Conservation (phyloP, 2,797 vertebrate genomes). For the Acrocephalus scirpaceus region DNA sequence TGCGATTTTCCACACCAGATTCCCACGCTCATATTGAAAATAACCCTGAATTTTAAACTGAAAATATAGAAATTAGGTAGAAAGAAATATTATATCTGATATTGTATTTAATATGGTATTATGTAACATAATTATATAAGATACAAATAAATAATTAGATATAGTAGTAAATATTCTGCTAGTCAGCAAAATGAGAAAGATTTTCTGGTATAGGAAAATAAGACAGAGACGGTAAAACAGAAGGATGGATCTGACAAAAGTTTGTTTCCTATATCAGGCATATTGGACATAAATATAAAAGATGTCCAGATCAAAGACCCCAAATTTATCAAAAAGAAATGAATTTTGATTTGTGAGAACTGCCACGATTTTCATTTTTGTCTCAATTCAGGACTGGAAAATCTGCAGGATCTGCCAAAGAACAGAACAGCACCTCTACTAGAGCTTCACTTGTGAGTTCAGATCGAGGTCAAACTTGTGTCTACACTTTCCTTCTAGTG, state of each 20-base stretch:
- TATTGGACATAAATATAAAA: neutral
- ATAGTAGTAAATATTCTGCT: neutral
- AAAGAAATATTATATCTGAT: neutral
- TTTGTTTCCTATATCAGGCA: neutral
- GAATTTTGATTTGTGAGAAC: neutral
- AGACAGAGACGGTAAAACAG: neutral
- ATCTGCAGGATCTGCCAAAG: neutral
- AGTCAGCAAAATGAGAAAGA: neutral
- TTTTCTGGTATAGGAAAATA: neutral
- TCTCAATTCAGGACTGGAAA: neutral
- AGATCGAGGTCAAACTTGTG: accelerated
- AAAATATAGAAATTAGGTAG: neutral
- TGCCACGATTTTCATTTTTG: neutral
- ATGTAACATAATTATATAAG: neutral
- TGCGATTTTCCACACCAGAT: conserved; percentile 11
- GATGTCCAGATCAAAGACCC: neutral
- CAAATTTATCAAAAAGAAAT: neutral
- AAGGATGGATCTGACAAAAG: neutral
- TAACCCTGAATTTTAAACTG: neutral
- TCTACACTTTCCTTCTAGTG: neutral
- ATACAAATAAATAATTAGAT: neutral
- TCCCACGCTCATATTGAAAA: neutral
- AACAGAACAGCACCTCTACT: neutral
- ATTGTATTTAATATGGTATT: neutral
- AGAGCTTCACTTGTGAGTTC: neutral